These are phyloP conservation scores for Bradypodion ventrale DNA, from an alignment of 2,797 vertebrate species.

Conservation along the genomic window DNA sequence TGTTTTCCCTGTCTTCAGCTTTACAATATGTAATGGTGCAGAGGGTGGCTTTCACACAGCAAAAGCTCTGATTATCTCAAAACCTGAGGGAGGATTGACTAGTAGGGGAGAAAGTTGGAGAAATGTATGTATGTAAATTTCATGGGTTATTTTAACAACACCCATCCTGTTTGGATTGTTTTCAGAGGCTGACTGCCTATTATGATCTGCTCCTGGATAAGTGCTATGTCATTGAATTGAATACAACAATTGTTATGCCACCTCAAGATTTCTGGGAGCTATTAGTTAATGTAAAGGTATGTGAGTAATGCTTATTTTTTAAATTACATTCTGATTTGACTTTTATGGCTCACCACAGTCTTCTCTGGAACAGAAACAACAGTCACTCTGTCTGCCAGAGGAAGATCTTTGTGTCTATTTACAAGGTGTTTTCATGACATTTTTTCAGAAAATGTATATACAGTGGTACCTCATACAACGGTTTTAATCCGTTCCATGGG, in stretches of 20 bases:
- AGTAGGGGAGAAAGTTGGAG: too few species aligned
- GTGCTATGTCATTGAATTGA: slow-evolving; percentile 93
- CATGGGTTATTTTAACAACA: not conserved
- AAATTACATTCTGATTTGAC: not conserved
- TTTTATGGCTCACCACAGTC: not conserved
- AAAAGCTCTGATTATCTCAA: not conserved
- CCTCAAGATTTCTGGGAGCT: slow-evolving; percentile 95
- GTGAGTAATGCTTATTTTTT: not conserved
- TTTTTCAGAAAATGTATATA: not conserved
- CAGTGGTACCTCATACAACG: too few species aligned
- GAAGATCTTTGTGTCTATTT: not conserved
- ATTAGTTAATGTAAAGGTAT: slow-evolving; percentile 91
- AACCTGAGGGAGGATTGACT: not conserved
- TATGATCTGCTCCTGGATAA: slow-evolving; percentile 93
- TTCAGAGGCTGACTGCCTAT: slow-evolving; percentile 91
- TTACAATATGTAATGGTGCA: not conserved
- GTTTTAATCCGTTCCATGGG: too few species aligned
- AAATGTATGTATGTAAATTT: not conserved
- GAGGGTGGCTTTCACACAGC: not conserved
- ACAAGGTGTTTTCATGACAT: not conserved
- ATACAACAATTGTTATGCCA: slow-evolving; percentile 92
- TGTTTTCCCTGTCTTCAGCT: not conserved
- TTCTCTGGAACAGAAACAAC: not conserved
- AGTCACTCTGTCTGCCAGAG: not conserved
- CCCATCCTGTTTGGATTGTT: not conserved